Evolutionary conservation across 2,888 invertebrate species (phyloP), one percentile per base, ranked within the genome.

Genomic region (Saturnia pavonia): DNA sequence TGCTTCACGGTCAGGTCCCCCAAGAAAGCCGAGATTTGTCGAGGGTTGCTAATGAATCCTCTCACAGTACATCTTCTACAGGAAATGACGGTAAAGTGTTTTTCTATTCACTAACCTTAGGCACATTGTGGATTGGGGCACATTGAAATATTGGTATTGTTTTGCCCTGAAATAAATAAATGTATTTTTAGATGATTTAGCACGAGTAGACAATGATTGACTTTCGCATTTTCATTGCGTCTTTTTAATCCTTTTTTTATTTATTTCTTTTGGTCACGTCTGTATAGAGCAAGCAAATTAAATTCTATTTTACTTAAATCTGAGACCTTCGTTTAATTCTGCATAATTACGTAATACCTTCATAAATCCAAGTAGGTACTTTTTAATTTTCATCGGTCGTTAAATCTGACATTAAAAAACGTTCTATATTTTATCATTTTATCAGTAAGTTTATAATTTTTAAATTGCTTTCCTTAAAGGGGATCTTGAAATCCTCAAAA

Each of bases 51-150:
- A 93, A 94, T 91, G 91, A 92, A 91, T 91, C 92, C 90, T 87
- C 85, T 84, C 81, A 80, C 86, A 85, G 86, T 88, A 91, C 90
- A 91, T 91, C 90, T 90, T 86, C 82, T 81, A 81, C 88, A 87
- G 92, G 93, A 94, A 94, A 92, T 92, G 89, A 87, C 86, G 85
- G 88, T 87, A 90, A 92, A 92, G 91, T 92, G 92, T 91, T 93
- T 92, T 92, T 91, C 91, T 90, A 90, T 89, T 90, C 86, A 82
- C 85, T 79, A 66, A 51, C 65, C 45, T 67, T 51, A 69, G 65
- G 45, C 27, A 48, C 27, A 67, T 67, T 67, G 45, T 54, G 54
- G 0, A 54, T 54, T n/a, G 22, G 54, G 65, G 45, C 19, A 67
- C 27, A 67, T 48, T 67, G 45, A 43, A 22, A 48, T 45, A 43